Conservation (phyloP, 2,888 invertebrate genomes). For the Cephus spinipes region DNA sequence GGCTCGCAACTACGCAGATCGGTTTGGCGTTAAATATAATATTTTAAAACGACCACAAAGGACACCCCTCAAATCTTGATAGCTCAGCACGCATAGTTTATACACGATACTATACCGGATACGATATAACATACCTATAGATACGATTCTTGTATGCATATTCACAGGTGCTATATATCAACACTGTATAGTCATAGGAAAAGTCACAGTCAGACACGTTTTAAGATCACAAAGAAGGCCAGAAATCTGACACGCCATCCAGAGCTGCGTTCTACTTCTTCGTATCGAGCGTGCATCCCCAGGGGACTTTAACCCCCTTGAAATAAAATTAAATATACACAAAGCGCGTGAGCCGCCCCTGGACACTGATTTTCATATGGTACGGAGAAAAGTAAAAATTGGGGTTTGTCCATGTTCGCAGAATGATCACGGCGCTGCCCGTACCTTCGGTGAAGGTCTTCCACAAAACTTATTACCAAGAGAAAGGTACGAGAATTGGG, state of each 20-base stretch:
- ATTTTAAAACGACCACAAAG: background rate
- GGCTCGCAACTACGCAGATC: background rate
- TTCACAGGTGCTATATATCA: background rate
- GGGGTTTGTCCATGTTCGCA: conserved; percentile 26
- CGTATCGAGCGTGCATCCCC: conserved; percentile 31
- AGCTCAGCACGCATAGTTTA: background rate
- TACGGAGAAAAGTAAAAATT: background rate
- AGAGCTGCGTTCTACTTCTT: conserved; percentile 31
- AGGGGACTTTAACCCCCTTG: background rate
- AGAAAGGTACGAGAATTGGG: conserved; percentile 57
- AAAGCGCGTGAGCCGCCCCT: background rate
- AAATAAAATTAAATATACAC: background rate
- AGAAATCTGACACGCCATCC: background rate
- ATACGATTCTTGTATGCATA: background rate
- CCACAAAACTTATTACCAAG: conserved; percentile 62
- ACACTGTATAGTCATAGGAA: no score
- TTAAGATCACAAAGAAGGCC: background rate
- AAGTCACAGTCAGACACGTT: background rate
- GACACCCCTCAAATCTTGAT: background rate
- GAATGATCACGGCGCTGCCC: conserved; percentile 62
- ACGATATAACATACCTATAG: background rate
- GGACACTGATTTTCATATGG: background rate
- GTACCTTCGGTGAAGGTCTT: conserved; percentile 63
- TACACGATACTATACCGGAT: background rate
- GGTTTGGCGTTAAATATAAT: background rate